These are phyloP conservation scores for Drosophila pseudotalamancana DNA, from an alignment of 2,888 invertebrate species.

Conservation along the genomic window DNA sequence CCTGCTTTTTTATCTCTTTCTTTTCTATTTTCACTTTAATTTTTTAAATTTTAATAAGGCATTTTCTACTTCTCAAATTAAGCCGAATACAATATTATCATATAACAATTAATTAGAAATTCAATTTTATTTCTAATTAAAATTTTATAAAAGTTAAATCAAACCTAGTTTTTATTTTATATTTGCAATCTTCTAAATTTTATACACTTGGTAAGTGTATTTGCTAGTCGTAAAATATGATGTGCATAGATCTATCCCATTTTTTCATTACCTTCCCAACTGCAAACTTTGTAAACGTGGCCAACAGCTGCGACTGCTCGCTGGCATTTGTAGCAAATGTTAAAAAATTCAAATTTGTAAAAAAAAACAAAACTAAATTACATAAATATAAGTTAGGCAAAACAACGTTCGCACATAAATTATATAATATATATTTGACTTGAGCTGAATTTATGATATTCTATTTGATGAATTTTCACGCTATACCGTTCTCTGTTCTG, in stretches of 20 bases:
- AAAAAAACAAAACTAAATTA: constrained; percentile 65
- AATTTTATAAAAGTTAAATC: not conserved
- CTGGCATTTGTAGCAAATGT: constrained; percentile 17
- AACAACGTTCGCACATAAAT: constrained; percentile 57
- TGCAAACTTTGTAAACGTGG: constrained; percentile 50
- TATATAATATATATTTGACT: constrained; percentile 52
- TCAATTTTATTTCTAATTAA: not conserved
- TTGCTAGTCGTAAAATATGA: not conserved
- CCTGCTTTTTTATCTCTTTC: too few relatives aligned
- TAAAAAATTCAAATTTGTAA: constrained; percentile 60
- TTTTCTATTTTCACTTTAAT: too few relatives aligned
- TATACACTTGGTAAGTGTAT: constrained; percentile 11
- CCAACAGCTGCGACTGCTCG: constrained; percentile 46
- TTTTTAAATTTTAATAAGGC: too few relatives aligned
- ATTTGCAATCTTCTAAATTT: not conserved
- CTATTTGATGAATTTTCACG: constrained; percentile 44
- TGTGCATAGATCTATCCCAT: constrained; percentile 9
- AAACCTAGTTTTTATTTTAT: not conserved
- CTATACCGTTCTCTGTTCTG: constrained; percentile 2
- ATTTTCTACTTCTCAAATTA: too few relatives aligned
- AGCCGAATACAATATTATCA: too few relatives aligned
- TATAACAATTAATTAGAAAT: not conserved
- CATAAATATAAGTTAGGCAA: constrained; percentile 51
- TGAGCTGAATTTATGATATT: constrained; percentile 52
- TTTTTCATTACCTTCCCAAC: constrained; percentile 47